Conservation (phyloP, 2,888 invertebrate genomes). For the Allophyes oxyacanthae region DNA sequence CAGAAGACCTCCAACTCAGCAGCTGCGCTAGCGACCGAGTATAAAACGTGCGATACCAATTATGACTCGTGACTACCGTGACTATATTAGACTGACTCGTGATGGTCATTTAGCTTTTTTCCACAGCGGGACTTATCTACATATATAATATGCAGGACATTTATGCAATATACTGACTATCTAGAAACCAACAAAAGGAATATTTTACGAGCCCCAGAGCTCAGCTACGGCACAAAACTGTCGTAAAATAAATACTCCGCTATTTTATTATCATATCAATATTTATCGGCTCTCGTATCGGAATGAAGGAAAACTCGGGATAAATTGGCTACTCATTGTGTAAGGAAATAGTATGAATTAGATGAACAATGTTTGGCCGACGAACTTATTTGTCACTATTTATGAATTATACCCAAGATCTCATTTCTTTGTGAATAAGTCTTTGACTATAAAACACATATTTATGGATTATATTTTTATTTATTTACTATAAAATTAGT, state of each 20-base stretch:
- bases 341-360: neutral
- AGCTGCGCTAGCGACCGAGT: no score
- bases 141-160: neutral
- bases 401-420: no score
- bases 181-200: neutral
- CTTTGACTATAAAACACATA: no score
- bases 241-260: conserved; percentile 5
- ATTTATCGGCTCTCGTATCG: neutral
- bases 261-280: neutral
- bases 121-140: no score
- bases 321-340: neutral
- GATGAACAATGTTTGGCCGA: neutral
- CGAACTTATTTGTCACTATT: neutral
- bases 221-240: neutral
- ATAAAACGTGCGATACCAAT: no score
- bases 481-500: no score
- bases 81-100: no score
- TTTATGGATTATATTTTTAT: no score
- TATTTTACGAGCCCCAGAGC: neutral
- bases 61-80: no score
- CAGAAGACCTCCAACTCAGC: no score
- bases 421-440: no score
- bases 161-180: neutral
- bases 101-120: no score
- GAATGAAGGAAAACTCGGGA: neutral